phyloP scores from a whole-genome alignment of 2,797 vertebrate genomes.

The Sandelia bainsii region DNA sequence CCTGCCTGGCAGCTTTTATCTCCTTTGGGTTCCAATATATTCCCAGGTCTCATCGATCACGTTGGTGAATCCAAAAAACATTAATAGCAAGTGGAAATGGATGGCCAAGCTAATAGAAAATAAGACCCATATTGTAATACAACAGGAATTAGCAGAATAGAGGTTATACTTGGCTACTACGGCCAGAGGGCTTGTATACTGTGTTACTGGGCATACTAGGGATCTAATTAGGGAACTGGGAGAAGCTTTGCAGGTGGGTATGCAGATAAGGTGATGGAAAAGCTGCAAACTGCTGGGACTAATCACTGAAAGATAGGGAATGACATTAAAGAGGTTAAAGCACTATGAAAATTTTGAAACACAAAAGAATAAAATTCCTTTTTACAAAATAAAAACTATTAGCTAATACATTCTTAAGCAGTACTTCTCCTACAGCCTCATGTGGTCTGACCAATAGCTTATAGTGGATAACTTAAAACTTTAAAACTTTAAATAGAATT shows the following conservation, averaged over 20 bases:
- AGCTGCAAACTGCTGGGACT: too few species aligned
- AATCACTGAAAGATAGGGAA: background rate
- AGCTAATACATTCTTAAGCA: too few species aligned
- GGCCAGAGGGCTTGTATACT: too few species aligned
- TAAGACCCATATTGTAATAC: background rate
- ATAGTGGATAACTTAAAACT: too few species aligned
- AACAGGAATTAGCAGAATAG: background rate
- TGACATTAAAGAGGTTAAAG: background rate
- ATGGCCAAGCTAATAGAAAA: background rate
- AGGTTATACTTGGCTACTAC: too few species aligned
- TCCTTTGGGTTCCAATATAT: conserved; percentile 9
- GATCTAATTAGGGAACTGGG: background rate
- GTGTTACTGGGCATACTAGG: background rate
- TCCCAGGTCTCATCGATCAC: background rate
- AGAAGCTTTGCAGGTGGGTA: too few species aligned
- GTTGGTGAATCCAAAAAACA: background rate
- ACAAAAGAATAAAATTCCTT: too few species aligned
- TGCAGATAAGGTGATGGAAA: too few species aligned
- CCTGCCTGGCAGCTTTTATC: conserved; percentile 3
- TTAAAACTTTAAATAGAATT: too few species aligned
- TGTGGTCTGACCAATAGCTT: background rate
- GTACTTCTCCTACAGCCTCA: too few species aligned
- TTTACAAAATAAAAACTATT: too few species aligned
- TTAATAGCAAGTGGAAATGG: background rate
- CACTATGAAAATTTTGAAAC: too few species aligned